Evolutionary conservation across 37 sponge, comb jelly and placozoan genomes (phyloP).

Genomic region (Axinella damicornis): DNA sequence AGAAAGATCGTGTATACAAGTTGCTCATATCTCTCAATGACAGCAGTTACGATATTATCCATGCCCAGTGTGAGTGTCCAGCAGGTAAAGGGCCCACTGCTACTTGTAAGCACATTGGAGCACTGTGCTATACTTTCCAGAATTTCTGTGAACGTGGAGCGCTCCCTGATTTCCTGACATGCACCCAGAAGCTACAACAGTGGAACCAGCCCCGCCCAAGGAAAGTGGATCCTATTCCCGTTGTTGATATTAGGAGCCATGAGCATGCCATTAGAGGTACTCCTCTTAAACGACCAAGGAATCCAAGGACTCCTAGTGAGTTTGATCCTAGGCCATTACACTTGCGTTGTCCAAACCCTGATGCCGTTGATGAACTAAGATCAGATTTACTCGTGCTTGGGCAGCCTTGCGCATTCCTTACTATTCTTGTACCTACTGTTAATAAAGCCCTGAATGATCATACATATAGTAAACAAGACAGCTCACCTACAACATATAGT

Average conservation of each 20-base stretch:
- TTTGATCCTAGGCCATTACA: conserved; percentile 45
- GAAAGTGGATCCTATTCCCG: conserved; percentile 37
- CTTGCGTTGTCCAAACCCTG: neutral
- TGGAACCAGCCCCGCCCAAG: conserved; percentile 50
- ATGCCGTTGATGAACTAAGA: conserved; percentile 38
- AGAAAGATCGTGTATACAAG: conserved; percentile 39
- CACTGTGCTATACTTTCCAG: conserved; percentile 45
- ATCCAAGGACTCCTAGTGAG: conserved; percentile 3
- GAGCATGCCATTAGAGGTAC: neutral
- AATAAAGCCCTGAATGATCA: conserved; percentile 38
- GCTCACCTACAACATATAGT: too few relatives aligned
- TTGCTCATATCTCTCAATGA: conserved; percentile 5
- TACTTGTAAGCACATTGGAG: conserved; percentile 58
- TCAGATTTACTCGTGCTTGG: conserved; percentile 24
- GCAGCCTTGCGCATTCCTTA: conserved; percentile 41
- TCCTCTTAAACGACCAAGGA: neutral
- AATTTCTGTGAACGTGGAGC: conserved; percentile 10
- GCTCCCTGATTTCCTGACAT: conserved; percentile 35
- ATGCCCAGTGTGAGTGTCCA: conserved; percentile 64
- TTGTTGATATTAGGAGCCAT: conserved; percentile 17
- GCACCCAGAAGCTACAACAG: conserved; percentile 33
- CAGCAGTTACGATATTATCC: conserved; percentile 15
- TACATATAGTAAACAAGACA: too few relatives aligned
- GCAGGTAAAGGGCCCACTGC: conserved; percentile 48
- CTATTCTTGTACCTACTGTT: conserved; percentile 31